phyloP scores from a whole-genome alignment of 1,140 invertebrate genomes.

The Delia radicum region DNA sequence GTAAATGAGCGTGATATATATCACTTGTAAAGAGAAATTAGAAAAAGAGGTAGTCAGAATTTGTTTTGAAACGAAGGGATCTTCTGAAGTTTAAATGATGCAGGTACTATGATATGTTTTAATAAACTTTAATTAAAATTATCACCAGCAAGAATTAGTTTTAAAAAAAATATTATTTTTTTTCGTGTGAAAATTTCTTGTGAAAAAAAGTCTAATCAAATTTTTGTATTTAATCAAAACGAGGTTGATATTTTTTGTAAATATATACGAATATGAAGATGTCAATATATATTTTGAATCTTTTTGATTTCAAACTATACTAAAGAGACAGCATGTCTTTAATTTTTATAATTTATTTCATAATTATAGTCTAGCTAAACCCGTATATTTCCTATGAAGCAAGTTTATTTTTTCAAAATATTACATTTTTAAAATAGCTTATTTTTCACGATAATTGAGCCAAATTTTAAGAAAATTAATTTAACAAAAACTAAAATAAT shows the following conservation, averaged over 20 bases:
- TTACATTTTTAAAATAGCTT: not conserved
- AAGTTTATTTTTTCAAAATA: not conserved
- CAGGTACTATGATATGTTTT: not conserved
- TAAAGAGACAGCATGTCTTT: not conserved
- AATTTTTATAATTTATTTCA: not conserved
- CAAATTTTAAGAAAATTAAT: not conserved
- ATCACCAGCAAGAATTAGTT: not conserved
- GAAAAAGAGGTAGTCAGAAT: not conserved
- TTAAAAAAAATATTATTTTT: not conserved
- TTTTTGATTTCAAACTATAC: not conserved
- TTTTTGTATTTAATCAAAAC: too few species aligned
- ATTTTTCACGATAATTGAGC: not conserved
- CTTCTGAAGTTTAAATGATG: not conserved
- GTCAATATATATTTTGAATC: not conserved
- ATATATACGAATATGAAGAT: not conserved
- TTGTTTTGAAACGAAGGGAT: not conserved
- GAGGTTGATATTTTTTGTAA: not conserved
- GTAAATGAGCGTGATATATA: not conserved
- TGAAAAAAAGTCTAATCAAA: too few species aligned
- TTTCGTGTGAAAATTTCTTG: not conserved
- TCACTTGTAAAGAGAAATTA: not conserved
- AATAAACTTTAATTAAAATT: not conserved
- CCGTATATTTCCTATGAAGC: not conserved
- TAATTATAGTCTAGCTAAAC: not conserved
- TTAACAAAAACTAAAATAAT: not conserved